Percentiles rank a stretch among this genome's conserved stretches.
Conservation (phyloP, 2,797 vertebrate species). For the Pyrocephalus nanus region DNA sequence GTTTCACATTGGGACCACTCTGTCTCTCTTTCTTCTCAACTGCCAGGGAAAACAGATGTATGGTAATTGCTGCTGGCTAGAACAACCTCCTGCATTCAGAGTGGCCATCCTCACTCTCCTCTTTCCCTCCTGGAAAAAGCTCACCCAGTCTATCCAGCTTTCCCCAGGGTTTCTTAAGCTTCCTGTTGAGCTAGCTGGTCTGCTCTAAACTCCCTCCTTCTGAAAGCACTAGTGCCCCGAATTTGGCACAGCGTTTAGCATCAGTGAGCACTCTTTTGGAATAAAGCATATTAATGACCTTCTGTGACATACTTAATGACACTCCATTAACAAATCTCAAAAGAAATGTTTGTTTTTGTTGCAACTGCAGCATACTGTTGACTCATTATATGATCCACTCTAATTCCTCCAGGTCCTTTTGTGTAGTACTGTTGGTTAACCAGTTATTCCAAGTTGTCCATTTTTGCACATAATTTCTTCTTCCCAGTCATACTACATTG, state of each 20-base stretch:
- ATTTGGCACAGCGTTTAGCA: background rate
- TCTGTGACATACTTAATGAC: background rate
- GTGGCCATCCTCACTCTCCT: background rate
- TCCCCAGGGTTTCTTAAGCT: background rate
- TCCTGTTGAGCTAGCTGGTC: background rate
- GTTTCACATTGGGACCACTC: background rate
- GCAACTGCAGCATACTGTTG: background rate
- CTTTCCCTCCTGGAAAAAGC: background rate
- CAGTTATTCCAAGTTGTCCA: background rate
- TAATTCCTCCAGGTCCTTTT: constrained; percentile 36
- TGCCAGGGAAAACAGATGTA: background rate
- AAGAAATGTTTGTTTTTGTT: constrained; percentile 35
- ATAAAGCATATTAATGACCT: background rate
- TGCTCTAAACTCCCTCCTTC: background rate
- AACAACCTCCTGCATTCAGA: rapidly evolving
- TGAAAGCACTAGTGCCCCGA: background rate
- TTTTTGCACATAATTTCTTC: constrained; percentile 13
- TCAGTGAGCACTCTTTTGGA: background rate
- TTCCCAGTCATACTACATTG: background rate
- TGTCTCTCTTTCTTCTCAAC: background rate
- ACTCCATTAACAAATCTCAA: background rate
- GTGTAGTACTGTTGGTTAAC: constrained; percentile 4
- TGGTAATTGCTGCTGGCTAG: background rate
- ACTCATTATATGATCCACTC: constrained; percentile 12
- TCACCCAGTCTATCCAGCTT: background rate